Conservation (phyloP, 2,888 invertebrate species). For the Netelia fuscicornis region DNA sequence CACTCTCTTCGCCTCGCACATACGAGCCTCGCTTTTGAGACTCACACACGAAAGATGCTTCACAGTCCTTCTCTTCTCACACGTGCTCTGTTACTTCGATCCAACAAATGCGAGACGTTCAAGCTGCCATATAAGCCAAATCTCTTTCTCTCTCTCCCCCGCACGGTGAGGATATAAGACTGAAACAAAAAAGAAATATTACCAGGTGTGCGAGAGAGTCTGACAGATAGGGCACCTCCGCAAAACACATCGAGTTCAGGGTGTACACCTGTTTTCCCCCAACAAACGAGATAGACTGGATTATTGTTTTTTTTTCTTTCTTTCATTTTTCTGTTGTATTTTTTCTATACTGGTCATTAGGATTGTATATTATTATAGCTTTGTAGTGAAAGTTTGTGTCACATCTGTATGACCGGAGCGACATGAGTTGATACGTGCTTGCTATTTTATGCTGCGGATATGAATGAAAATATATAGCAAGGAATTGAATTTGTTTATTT, state of each 20-base stretch:
- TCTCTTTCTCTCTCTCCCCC: conserved; percentile 50
- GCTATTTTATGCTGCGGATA: background rate
- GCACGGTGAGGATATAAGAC: background rate
- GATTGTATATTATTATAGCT: conserved; percentile 29
- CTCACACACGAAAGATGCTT: background rate
- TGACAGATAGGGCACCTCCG: conserved; percentile 32
- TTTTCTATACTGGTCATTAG: background rate
- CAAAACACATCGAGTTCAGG: conserved; percentile 33
- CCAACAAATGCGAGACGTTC: conserved; percentile 37
- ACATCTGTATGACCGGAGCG: background rate
- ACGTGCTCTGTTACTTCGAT: conserved; percentile 34
- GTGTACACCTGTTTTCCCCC: conserved; percentile 28
- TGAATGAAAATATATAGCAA: background rate
- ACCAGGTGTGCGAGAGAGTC: conserved; percentile 44
- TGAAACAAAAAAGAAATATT: conserved; percentile 16
- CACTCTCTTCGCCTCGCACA: conserved; percentile 15
- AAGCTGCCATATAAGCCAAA: conserved; percentile 66
- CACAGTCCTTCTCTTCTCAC: conserved; percentile 31
- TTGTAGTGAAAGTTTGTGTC: conserved; percentile 29
- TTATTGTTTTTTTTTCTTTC: conserved; percentile 13
- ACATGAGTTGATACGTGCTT: background rate
- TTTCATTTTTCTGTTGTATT: background rate
- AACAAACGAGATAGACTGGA: conserved; percentile 33
- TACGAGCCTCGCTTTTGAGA: background rate
- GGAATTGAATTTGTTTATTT: too few species aligned